Conservation (phyloP, 2,888 invertebrate species). For the Pheosia gnoma region DNA sequence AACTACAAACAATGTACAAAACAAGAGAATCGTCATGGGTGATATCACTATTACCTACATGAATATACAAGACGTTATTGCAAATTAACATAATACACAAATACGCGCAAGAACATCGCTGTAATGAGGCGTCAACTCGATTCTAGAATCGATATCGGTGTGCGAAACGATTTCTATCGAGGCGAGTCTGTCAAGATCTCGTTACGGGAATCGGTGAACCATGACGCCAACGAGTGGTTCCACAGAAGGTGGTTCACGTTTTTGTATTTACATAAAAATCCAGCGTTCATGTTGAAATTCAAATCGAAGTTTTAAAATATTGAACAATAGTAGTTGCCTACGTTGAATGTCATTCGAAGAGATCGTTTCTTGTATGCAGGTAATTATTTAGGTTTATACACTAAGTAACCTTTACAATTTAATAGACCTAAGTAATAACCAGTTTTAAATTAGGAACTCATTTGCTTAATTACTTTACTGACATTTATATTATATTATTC, state of each 20-base stretch:
- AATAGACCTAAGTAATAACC: neutral
- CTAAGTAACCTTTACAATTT: neutral
- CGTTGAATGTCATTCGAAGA: neutral
- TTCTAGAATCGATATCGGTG: conserved; percentile 24
- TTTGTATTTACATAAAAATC: conserved; percentile 7
- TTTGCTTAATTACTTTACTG: conserved; percentile 8
- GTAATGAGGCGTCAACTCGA: conserved; percentile 39
- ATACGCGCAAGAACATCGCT: conserved; percentile 33
- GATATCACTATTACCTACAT: conserved; percentile 30
- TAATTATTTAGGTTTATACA: neutral
- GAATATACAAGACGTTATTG: conserved; percentile 29
- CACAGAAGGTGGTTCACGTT: conserved; percentile 34
- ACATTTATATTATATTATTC: conserved; percentile 7
- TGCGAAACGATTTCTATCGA: conserved; percentile 50
- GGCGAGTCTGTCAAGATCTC: conserved; percentile 49
- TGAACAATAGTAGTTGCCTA: conserved; percentile 2
- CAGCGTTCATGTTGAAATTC: conserved; percentile 9
- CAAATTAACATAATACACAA: conserved; percentile 25
- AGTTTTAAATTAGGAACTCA: conserved; percentile 5
- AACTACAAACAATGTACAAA: conserved; percentile 15
- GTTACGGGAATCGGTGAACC: conserved; percentile 53
- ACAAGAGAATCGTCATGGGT: conserved; percentile 22
- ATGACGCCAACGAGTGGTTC: conserved; percentile 31
- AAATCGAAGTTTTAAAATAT: conserved; percentile 10
- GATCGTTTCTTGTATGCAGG: neutral